Conservation (phyloP, 2,888 invertebrate species). For the Aspidiotus rigidus region DNA sequence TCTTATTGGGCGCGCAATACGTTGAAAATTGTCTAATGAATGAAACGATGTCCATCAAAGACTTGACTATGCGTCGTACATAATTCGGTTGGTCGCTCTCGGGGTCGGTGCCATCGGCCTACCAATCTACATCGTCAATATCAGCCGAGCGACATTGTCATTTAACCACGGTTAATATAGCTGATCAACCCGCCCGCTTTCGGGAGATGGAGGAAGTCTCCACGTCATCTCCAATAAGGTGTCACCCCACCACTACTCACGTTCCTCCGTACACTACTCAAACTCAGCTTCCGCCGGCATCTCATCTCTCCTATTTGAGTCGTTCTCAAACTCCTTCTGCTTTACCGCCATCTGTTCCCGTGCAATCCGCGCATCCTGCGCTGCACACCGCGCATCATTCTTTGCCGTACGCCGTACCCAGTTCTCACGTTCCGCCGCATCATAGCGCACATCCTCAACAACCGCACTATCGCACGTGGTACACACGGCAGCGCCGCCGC, state of each 20-base stretch:
- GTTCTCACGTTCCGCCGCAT: constrained; percentile 24
- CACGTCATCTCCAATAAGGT: too few species aligned
- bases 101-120: too few species aligned
- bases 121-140: too few species aligned
- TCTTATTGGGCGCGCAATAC: too few species aligned
- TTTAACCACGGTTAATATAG: too few species aligned
- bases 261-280: constrained; percentile 17
- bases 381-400: constrained; percentile 41
- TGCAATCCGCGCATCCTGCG: constrained; percentile 38
- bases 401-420: constrained; percentile 13
- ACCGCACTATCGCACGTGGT: constrained; percentile 7
- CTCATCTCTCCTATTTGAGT: constrained; percentile 36
- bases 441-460: constrained; percentile 38
- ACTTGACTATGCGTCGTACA: too few species aligned
- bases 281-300: background rate
- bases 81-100: too few species aligned
- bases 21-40: too few species aligned
- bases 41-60: too few species aligned
- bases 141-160: too few species aligned
- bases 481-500: constrained; percentile 1
- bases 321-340: constrained; percentile 41
- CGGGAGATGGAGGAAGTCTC: too few species aligned
- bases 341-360: constrained; percentile 33
- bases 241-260: constrained; percentile 34
- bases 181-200: too few species aligned